These are phyloP conservation scores for Alosa sapidissima DNA, from an alignment of 2,797 vertebrate species.

Conservation along the genomic window DNA sequence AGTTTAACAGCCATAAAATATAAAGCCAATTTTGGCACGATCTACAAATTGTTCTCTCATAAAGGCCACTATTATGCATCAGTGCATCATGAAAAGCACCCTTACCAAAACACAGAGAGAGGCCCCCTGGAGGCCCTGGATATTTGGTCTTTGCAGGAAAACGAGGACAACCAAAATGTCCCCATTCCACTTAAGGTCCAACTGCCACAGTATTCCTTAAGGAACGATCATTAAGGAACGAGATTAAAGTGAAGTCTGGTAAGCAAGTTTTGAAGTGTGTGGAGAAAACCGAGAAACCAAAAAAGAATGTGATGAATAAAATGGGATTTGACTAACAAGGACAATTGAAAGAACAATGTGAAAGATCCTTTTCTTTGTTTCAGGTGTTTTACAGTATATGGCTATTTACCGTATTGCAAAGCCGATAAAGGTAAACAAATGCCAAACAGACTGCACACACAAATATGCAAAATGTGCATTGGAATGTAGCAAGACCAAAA, in stretches of 20 bases:
- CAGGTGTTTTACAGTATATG: not conserved
- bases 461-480: not conserved
- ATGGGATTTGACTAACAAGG: not conserved
- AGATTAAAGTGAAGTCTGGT: not conserved
- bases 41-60: not conserved
- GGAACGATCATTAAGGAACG: conserved; percentile 3
- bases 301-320: not conserved
- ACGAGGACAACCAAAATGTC: conserved; percentile 5
- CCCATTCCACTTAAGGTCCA: not conserved
- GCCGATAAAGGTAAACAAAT: not conserved
- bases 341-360: not conserved
- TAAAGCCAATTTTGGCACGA: not conserved
- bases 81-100: not conserved
- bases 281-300: not conserved
- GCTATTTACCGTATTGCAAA: not conserved
- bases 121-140: not conserved
- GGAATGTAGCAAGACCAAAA: not conserved
- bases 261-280: not conserved
- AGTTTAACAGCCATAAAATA: not conserved
- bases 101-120: not conserved
- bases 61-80: conserved; percentile 13
- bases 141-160: not conserved
- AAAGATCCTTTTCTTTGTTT: not conserved
- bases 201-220: not conserved
- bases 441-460: not conserved